Base-by-base conservation (phyloP, 2,797 vertebrate genomes). In the Serranus cabrilla region DNA sequence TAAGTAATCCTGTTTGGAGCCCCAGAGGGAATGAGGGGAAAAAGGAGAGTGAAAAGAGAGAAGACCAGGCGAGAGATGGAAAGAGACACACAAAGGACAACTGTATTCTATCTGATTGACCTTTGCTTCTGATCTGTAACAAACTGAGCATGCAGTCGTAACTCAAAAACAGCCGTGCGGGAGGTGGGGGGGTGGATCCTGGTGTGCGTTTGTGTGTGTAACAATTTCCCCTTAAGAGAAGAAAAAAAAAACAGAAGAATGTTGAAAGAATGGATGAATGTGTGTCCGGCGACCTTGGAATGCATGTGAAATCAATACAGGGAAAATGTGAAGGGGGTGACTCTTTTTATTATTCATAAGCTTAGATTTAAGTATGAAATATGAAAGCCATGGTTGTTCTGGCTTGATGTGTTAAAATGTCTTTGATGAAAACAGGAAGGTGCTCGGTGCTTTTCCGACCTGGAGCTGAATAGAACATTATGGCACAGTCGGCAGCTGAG, bases 391-490 rank as follows among this genome's bases (percentile, higher is more conserved):
- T 18, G 52, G 83, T 83, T 86, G 81, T 87, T 80, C 73, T 77
- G 69, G 74, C 39, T 78, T 64, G 65, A 87, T 74, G 85, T 76
- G 73, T 88, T 83, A 63, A 87, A 83, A 89, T 89, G 81, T 74
- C 52, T 82, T 88, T 83, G 79, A 88, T 77, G 75, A 90, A 85
- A 89, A 85, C 74, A 82, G 71, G 80, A 86, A 83, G 83, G 82
- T 88, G 62, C 51, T n/a, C 7, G 5, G 31, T 51, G 71, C 82
- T 76, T 82, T 82, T 82, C 80, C 45, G 52, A 71, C 76, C 79
- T 80, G 81, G 31, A 49, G 74, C 81, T 92, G 81, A 92, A 90
- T 85, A 87, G 78, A 88, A 90, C 87, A 85, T 88, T 88, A 82
- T 78, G 84, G 80, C 67, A 78, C 73, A 66, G 69, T 79, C 67